Base-by-base conservation (phyloP, 2,888 invertebrate genomes). In the Morinoia aosen region DNA sequence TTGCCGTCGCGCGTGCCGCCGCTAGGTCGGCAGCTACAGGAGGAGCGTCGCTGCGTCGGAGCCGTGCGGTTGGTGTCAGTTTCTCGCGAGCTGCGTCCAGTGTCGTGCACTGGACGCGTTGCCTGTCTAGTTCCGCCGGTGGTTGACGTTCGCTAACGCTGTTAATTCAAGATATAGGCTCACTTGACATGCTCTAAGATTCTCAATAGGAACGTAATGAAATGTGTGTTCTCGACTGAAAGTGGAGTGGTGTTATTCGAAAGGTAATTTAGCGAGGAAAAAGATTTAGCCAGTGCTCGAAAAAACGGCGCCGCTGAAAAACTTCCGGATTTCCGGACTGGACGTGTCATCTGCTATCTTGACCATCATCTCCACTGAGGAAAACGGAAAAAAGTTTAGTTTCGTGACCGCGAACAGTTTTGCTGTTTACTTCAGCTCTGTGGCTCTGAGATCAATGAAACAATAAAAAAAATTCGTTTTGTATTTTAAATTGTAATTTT, bases 301-400 rank as follows among this genome's bases (percentile, higher is more conserved):
- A 90, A 48, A 90, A 90, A 39, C 39, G 90, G 39, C 90, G 90
- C 39, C 40, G 40, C 48, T 90, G 90, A 90, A 90, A 90, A 90
- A 90, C 90, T 90, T 90, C 90, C 90, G 90, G 90, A 90, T 90
- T 90, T 90, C 90, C 90, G 90, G 90, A 90, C 90, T 90, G 90
- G 40, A 90, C 90, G 90, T 90, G 90, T 40, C 90, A 90, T 90
- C 40, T 90, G 90, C n/a, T 40, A 48, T 40, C 90, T 90, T 90
- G 48, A 40, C 48, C 90, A 90, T 90, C 90, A 88, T 90, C 40
- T 40, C 16, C 48, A 16, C 40, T 3, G 90, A 39, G 16, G 8
- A 40, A 19, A 90, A 40, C 14, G 12, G 90, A 12, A 90, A 19
- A 90, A 40, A 90, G 16, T 90, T 39, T 12, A 11, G 40, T 90